These are phyloP conservation scores for Agrypnus murinus DNA, from an alignment of 2,888 invertebrate genomes.

Conservation along the genomic window DNA sequence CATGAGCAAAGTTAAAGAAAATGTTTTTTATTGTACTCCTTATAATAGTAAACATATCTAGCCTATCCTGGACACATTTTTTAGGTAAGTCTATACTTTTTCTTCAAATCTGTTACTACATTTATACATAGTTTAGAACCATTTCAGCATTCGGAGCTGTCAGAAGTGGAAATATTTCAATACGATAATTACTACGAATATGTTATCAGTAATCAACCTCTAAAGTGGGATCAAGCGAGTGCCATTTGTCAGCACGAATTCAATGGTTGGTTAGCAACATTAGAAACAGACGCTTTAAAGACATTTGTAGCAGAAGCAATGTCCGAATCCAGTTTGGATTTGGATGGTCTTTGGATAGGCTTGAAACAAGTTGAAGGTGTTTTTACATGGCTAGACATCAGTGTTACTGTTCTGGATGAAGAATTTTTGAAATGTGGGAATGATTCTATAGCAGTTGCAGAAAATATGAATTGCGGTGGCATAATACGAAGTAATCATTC, in stretches of 20 bases:
- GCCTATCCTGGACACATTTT: too few species aligned
- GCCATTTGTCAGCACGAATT: neutral
- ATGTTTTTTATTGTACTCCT: too few species aligned
- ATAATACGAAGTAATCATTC: conserved; percentile 8
- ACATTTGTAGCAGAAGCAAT: conserved; percentile 1
- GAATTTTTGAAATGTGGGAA: conserved; percentile 5
- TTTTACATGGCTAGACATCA: neutral
- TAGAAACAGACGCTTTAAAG: neutral
- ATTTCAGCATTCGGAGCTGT: neutral
- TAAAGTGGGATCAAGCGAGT: conserved; percentile 13
- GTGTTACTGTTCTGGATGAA: neutral
- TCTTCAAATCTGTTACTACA: too few species aligned
- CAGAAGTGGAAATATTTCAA: conserved; percentile 1
- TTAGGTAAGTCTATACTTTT: too few species aligned
- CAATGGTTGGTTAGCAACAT: conserved; percentile 1
- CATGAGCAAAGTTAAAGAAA: too few species aligned
- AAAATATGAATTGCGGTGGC: conserved; percentile 11
- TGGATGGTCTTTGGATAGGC: conserved; percentile 9
- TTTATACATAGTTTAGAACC: neutral
- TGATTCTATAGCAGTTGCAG: neutral
- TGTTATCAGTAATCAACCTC: neutral
- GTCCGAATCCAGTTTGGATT: conserved; percentile 2
- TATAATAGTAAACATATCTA: too few species aligned
- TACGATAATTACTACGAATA: conserved; percentile 1
- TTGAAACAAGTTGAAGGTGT: neutral